Evolutionary conservation across 2,113 vertebrate species (phyloP), one percentile per base, ranked within the genome.

Genomic region (Syngnathus scovelli): DNA sequence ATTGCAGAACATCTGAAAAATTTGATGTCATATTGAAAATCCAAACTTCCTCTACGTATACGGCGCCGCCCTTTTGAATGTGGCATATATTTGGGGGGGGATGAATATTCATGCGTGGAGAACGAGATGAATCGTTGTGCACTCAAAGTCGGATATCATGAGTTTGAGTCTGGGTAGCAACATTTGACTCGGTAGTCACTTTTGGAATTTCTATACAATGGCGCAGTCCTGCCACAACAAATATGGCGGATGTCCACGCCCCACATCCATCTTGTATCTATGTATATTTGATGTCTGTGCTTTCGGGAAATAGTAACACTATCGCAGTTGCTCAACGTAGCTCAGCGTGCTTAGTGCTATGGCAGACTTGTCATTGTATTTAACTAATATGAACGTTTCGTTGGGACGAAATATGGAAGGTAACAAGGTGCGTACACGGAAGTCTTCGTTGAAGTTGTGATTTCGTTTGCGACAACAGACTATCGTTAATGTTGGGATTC

Each of bases 341-440:
- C 37, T 12, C 2, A 41, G 37, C 21, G 38, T 61, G 10, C 1
- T 39, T 15, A 13, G 13, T n/a, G 64, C 63, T 21, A 90, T 91
- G 89, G 77, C 84, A 67, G 85, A 85, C 21, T 43, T 91, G 69
- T 74, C 86, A 18, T 56, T 90, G 38, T 90, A 69, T 70, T 75
- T 91, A 44, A 79, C 83, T 4, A 91, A 88, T 82, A 71, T 64
- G 7, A 90, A 73, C 65, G 73, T 91, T 68, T 89, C 85, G 23
- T 37, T 90, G 54, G 85, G 83, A 7, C 85, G 86, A 77, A 83
- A 69, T 13, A 90, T 92, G 89, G 91, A 92, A 51, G 72, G 58
- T 16, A 89, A 90, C 21, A 88, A 90, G 86, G 91, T 92, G 38
- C 41, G 78, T 80, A 1, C 0, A 16, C 37, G 7, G 1, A 3